Percentiles rank a stretch among this genome's conserved stretches.
These are phyloP conservation scores for Musca domestica DNA, from an alignment of 1,140 invertebrate species.

Conservation along the genomic window DNA sequence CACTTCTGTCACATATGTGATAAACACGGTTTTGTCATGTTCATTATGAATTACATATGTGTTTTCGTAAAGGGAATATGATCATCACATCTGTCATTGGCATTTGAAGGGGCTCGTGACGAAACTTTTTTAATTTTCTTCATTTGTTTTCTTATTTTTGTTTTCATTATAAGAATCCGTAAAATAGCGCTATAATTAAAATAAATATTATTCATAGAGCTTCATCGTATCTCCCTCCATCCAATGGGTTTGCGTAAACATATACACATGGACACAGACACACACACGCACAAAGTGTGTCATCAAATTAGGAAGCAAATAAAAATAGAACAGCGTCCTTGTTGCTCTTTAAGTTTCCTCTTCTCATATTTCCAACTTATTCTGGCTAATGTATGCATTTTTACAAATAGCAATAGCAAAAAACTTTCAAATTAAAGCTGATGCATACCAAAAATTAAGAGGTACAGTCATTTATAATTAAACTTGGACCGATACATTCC, in stretches of 20 bases:
- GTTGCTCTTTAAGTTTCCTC: neutral
- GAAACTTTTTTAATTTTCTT: neutral
- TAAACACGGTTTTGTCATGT: too few species aligned
- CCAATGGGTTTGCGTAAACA: neutral
- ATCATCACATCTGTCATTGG: neutral
- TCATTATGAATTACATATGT: too few species aligned
- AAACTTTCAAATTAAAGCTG: too few species aligned
- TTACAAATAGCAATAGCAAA: too few species aligned
- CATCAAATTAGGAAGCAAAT: neutral
- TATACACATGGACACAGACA: neutral
- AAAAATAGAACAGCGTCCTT: neutral
- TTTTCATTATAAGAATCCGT: constrained; percentile 4
- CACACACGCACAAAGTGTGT: neutral
- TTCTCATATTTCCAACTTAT: neutral
- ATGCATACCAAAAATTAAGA: too few species aligned
- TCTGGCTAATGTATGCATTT: too few species aligned
- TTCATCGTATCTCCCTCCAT: neutral
- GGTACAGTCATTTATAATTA: too few species aligned
- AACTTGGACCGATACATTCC: too few species aligned
- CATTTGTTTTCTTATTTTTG: neutral
- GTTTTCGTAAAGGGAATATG: neutral
- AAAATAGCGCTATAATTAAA: constrained; percentile 10
- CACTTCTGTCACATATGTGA: too few species aligned
- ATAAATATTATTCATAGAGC: neutral
- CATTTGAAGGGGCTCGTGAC: neutral